Evolutionary conservation across 2,113 vertebrate species (phyloP).

Genomic region (Peucedramus taeniatus): DNA sequence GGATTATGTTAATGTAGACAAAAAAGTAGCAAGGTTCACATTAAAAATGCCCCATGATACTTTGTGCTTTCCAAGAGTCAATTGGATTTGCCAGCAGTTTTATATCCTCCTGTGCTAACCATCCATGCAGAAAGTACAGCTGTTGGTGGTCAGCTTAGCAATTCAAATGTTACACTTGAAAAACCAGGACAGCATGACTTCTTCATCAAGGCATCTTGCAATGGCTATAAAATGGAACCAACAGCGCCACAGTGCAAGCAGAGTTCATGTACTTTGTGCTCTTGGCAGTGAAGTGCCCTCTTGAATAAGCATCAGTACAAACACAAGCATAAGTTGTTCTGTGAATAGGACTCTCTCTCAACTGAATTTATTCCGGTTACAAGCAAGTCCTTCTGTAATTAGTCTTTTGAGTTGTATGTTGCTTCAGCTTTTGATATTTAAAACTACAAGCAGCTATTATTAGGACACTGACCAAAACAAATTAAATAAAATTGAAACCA

Average conservation of each 20-base stretch:
- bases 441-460: background rate
- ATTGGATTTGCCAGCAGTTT: background rate
- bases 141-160: constrained; percentile 24
- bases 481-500: background rate
- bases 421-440: background rate
- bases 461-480: background rate
- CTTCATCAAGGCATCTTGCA: background rate
- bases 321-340: background rate
- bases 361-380: background rate
- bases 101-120: background rate
- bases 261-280: background rate
- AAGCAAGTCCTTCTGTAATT: background rate
- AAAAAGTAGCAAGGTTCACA: background rate
- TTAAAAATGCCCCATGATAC: background rate
- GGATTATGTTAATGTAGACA: background rate
- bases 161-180: constrained; percentile 11
- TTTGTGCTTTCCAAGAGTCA: background rate
- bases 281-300: background rate
- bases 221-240: background rate
- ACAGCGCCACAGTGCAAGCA: background rate
- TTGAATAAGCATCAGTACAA: background rate
- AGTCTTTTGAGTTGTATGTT: background rate
- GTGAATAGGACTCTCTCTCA: background rate
- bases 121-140: constrained; percentile 2
- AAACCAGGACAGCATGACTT: constrained; percentile 4